These are phyloP conservation scores for Acrocyrtus sp. DNA, from an alignment of 2,888 invertebrate genomes.

Conservation along the genomic window DNA sequence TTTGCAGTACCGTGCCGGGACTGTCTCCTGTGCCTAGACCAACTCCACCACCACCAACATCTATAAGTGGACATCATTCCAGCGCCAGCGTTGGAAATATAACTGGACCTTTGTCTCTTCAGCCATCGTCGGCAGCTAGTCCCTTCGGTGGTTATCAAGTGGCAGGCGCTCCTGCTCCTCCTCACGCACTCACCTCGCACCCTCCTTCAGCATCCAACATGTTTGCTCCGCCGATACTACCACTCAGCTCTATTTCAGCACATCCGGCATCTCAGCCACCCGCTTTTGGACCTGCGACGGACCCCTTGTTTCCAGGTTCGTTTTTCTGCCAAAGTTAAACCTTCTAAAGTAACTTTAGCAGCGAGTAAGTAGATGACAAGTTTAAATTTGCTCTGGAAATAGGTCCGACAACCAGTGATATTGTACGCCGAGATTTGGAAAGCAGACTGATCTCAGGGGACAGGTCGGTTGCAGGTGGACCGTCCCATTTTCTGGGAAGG, in stretches of 20 bases:
- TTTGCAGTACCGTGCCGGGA: conserved; percentile 57
- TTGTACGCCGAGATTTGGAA: conserved; percentile 89
- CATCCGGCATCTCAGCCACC: conserved; percentile 58
- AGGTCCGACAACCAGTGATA: conserved; percentile 69
- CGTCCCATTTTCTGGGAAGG: conserved; percentile 70
- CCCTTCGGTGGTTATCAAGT: conserved; percentile 32
- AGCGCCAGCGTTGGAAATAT: conserved; percentile 25
- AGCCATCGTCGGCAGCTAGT: conserved; percentile 28
- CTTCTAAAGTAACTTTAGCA: background rate
- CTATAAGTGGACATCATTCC: conserved; percentile 30
- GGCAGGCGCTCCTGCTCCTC: conserved; percentile 9
- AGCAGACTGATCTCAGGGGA: conserved; percentile 82
- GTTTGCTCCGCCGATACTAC: conserved; percentile 62
- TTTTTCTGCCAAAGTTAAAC: background rate
- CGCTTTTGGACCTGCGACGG: conserved; percentile 59
- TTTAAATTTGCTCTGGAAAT: too few species aligned
- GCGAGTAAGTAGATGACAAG: background rate
- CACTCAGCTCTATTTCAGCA: conserved; percentile 59
- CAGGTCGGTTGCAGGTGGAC: conserved; percentile 64
- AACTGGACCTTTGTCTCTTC: conserved; percentile 45
- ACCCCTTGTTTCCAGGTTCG: conserved; percentile 58
- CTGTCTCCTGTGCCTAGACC: conserved; percentile 69
- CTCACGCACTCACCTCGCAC: conserved; percentile 31
- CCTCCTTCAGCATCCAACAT: conserved; percentile 46
- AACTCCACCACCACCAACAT: conserved; percentile 68